Percentiles rank a stretch among this genome's conserved stretches.
These are phyloP conservation scores for Urocynchramus pylzowi DNA, from an alignment of 2,113 vertebrate species.

Conservation along the genomic window DNA sequence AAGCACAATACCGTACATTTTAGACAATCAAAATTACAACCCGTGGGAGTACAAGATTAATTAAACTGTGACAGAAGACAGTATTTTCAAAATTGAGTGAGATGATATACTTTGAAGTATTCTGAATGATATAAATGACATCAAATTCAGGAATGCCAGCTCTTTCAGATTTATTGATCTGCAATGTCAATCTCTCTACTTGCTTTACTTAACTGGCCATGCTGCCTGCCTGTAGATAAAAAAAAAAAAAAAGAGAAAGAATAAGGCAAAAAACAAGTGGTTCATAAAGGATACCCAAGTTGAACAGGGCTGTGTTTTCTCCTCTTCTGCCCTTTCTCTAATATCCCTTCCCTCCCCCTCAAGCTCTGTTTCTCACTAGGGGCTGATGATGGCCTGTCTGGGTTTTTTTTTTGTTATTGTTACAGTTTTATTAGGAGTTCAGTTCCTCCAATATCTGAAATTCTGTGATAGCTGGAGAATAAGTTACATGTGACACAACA, in stretches of 20 bases:
- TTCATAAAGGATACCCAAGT: background rate
- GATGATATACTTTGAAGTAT: background rate
- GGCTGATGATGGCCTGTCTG: background rate
- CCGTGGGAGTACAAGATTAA: background rate
- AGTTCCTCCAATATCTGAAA: background rate
- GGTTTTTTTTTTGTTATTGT: background rate
- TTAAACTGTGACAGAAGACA: background rate
- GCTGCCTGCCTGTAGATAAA: background rate
- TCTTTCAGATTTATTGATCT: background rate
- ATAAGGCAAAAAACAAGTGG: background rate
- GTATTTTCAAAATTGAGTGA: background rate
- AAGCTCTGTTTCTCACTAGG: background rate
- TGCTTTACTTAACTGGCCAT: background rate
- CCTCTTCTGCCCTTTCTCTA: background rate
- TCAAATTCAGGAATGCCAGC: background rate
- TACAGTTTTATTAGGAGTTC: conserved; percentile 9
- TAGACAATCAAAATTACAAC: background rate
- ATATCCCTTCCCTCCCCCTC: background rate
- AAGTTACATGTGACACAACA: conserved; percentile 3
- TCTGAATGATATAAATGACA: background rate
- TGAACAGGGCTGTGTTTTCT: background rate
- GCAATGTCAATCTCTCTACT: background rate
- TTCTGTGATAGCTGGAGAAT: background rate
- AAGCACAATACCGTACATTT: background rate
- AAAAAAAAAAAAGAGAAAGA: background rate